A percentile compares a stretch with the other conserved stretches of the same genome.
Evolutionary conservation across 2,113 vertebrate genomes (phyloP).

Genomic region (Centrocercus urophasianus): DNA sequence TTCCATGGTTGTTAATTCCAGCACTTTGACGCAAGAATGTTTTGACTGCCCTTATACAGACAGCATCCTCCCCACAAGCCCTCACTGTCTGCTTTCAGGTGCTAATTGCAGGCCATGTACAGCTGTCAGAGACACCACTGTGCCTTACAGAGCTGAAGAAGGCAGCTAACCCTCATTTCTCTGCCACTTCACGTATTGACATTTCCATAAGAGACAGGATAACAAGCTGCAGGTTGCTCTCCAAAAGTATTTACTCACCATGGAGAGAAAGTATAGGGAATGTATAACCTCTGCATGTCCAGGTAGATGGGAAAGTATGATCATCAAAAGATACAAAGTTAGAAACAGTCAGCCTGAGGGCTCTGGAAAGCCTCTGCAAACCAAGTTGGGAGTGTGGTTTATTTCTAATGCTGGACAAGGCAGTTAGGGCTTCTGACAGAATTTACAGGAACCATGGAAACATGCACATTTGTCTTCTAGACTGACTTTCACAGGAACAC

Average conservation of each 20-base stretch:
- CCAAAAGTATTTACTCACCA: not conserved
- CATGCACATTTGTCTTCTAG: constrained; percentile 7
- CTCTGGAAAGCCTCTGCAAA: constrained; percentile 51
- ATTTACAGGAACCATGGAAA: constrained; percentile 39
- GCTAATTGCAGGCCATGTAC: not conserved
- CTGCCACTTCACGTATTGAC: not conserved
- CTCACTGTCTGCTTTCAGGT: not conserved
- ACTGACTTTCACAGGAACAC: constrained; percentile 12
- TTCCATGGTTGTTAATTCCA: not conserved
- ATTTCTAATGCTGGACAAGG: constrained; percentile 27
- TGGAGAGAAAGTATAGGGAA: not conserved
- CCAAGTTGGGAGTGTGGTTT: not conserved
- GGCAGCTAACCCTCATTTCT: not conserved
- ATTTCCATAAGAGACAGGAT: not conserved
- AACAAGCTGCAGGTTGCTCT: not conserved
- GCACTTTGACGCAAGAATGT: not conserved
- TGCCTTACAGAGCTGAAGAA: not conserved
- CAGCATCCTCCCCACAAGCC: rapidly evolving
- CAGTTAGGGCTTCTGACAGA: not conserved
- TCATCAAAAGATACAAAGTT: not conserved
- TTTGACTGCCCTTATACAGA: not conserved
- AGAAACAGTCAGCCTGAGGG: constrained; percentile 26
- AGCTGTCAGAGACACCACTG: not conserved
- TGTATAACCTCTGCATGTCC: not conserved
- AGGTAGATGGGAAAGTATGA: not conserved